Base-by-base conservation (phyloP, 92 coral and sea anemone genomes). In the Galaxea fascicularis region DNA sequence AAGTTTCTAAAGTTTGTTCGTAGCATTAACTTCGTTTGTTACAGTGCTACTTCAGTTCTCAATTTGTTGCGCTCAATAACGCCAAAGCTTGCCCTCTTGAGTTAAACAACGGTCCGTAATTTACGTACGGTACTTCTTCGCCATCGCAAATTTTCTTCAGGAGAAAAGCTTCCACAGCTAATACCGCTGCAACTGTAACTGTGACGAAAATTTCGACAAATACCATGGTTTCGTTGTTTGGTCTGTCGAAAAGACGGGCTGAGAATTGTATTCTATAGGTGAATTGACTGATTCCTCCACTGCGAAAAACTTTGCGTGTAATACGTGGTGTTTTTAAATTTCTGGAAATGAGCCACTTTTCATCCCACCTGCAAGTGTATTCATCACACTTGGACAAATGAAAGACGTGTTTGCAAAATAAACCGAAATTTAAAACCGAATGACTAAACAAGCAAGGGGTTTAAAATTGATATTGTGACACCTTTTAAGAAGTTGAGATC, bases 111-210 rank as follows among this genome's bases (percentile, higher is more conserved):
- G 74, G 87, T 25, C 87, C 82, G 74, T 78, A 74, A 52, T 74
- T 71, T 22, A 90, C 53, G 47, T 85, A 91, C 16, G 95, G 92
- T 11, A 85, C 21, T 21, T 81, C 74, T 21, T 88, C 80, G 0
- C 95, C 95, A 4, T 53, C 29, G 90, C 92, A 89, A 39, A 85
- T 79, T 62, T 66, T 78, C 60, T 72, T 88, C 66, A 88, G 71
- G 26, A 91, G 35, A 62, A 49, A 88, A 1, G 83, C 77, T 64
- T 91, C 95, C 3, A 91, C 53, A 0, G 73, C 88, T 15, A 88
- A 45, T 1, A 90, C 88, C 13, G 75, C 88, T 3, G 84, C 82
- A 12, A 91, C 63, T 5, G 88, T 79, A 18, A 31, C 77, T 7
- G 81, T 78, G 25, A 91, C 71, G 45, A 91, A 91, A 13, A 74